phyloP scores from a whole-genome alignment of 2,113 vertebrate genomes.

The Melanostigma gelatinosum region DNA sequence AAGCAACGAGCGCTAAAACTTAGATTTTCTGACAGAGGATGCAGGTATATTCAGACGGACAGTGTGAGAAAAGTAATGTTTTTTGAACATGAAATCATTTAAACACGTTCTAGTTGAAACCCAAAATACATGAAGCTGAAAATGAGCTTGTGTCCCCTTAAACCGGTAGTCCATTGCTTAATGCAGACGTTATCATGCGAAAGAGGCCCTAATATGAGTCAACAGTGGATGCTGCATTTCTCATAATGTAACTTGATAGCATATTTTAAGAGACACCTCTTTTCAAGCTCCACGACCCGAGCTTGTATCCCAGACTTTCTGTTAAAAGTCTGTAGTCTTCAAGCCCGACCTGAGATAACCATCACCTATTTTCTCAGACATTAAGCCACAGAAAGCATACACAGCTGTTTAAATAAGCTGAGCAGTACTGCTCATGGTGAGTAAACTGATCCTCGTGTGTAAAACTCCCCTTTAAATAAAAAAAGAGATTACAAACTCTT shows the following conservation, averaged over 20 bases:
- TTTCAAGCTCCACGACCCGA: not conserved
- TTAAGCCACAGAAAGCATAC: not conserved
- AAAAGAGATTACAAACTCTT: slow-evolving; percentile 8
- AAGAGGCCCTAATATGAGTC: not conserved
- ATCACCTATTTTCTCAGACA: not conserved
- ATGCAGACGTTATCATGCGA: not conserved
- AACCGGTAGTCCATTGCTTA: not conserved
- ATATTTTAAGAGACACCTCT: not conserved
- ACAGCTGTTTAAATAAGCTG: not conserved
- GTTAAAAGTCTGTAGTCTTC: not conserved
- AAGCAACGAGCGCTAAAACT: not conserved
- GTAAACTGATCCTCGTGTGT: not conserved
- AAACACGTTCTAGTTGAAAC: not conserved
- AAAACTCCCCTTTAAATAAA: not conserved
- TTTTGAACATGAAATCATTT: too few species aligned
- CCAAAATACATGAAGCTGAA: not conserved
- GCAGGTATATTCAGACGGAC: not conserved
- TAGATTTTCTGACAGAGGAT: not conserved
- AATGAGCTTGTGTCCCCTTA: not conserved
- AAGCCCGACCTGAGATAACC: not conserved
- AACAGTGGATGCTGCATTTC: not conserved
- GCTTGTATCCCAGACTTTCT: not conserved
- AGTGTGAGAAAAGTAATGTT: not conserved
- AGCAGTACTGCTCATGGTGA: not conserved
- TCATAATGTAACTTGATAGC: not conserved